Evolutionary conservation across 2,113 vertebrate genomes (phyloP), one percentile per base, ranked within the genome.

Genomic region (Salvelinus sp.): DNA sequence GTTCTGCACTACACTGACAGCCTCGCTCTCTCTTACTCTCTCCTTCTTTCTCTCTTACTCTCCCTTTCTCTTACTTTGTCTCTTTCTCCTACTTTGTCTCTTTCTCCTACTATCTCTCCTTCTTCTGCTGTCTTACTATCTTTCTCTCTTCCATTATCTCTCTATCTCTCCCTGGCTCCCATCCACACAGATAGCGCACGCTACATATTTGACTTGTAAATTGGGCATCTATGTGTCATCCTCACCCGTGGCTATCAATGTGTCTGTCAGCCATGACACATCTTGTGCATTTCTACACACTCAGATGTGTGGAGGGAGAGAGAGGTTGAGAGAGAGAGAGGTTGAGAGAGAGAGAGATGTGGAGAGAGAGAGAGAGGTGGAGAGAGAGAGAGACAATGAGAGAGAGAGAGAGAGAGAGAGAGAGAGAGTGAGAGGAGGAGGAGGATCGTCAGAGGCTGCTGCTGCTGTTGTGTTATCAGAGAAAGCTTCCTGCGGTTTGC

Each of bases 131-230:
- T 44, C 50, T 75, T 69, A 1, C 28, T 2, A 20, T 70, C 54
- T 27, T 10, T 6, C 73, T 63, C 65, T 10, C 48, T 57, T 67
- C 68, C 22, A 68, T 73, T 82, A 57, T 16, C 7, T 57, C 54
- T 57, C 54, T 54, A 3, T 65, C 33, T 76, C n/a, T 33, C 20
- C 38, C 69, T 57, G 79, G 74, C 77, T 72, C 85, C 71, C 77
- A n/a, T 44, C 54, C 27, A 62, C 71, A 13, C 28, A 73, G 28
- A 44, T 48, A 70, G 44, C 20, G 9, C 10, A 38, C 14, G 33
- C 13, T 71, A 75, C 72, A 79, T 79, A 89, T 90, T 87, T 91
- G 88, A 91, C 87, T 91, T 90, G 86, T 89, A 91, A 90, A 92
- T 89, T 82, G 74, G 57, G 79, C 64, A 87, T 87, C 86, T 89